Base-by-base conservation (phyloP, 2,888 invertebrate species). In the Deilephila porcellus region DNA sequence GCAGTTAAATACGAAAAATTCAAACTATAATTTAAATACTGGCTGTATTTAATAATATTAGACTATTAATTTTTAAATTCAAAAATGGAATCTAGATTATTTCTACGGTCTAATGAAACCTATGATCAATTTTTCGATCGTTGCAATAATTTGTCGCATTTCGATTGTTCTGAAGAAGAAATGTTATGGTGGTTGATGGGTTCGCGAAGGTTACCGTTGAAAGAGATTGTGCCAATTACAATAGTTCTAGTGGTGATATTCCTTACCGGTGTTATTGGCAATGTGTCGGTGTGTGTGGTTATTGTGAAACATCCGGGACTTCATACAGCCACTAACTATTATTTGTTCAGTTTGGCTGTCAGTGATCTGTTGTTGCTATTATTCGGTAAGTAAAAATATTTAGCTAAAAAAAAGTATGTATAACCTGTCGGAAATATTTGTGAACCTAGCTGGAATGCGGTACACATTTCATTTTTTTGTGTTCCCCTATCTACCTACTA, bases 251-350 rank as follows among this genome's bases (percentile, higher is more conserved):
- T 97, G 72, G 92, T 96, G 72, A 97, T 98, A 79, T 98, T 98
- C 84, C 91, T 98, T 60, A 97, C 97, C 2, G 98, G 98, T 8
- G 95, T 98, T 8, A 89, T 98, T 32, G 98, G 98, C 1, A 98
- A 98, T 88, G 91, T 97, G 11, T 96, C 97, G 78, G 98, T 98
- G 7, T 98, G 98, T 88, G 95, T 97, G 34, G 98, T 98, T 29
- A 98, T 98, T 76, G 95, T 97, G 17, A 96, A 96, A 75, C 97
- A 98, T 84, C 95, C 96, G 0, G 96, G 97, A 20, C 96, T 98
- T 95, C 98, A 98, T 85, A 98, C 98, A 0, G 97, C 98, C 0
- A 99, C 98, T 0, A 98, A 99, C 89, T 98, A 98, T 89, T 98
- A 98, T 87, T 95, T 98, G 72, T 98, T 98, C 92, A 98, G 97